Percentiles rank a stretch among this genome's conserved stretches.
phyloP scores from a whole-genome alignment of 2,113 vertebrate species.

The Morphnarchus princeps region DNA sequence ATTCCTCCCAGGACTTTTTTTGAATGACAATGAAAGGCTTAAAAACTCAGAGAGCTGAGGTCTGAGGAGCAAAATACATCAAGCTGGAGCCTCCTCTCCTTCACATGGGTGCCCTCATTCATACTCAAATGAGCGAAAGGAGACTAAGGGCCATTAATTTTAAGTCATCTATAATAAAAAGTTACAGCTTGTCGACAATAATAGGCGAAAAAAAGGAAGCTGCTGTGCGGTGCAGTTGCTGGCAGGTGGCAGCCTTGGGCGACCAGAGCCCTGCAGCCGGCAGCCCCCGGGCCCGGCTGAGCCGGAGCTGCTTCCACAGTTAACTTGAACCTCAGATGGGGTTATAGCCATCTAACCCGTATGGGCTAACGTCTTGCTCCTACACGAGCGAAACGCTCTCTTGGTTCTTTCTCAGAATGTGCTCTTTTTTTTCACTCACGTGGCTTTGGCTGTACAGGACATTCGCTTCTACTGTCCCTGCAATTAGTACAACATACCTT shows the following conservation, averaged over 20 bases:
- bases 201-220: not conserved
- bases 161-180: not conserved
- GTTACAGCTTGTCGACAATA: too few relatives aligned
- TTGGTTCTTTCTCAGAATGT: not conserved
- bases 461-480: not conserved
- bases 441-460: not conserved
- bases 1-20: not conserved
- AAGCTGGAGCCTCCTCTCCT: not conserved
- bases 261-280: not conserved
- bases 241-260: constrained; percentile 64
- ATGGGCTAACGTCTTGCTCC: not conserved
- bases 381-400: not conserved
- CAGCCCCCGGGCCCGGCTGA: accelerated
- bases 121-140: accelerated
- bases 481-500: not conserved
- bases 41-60: not conserved
- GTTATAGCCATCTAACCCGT: accelerated
- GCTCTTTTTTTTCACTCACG: too few relatives aligned
- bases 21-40: not conserved
- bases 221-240: not conserved
- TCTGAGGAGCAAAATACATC: not conserved
- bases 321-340: not conserved
- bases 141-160: not conserved
- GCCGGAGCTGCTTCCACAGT: accelerated
- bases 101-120: not conserved